phyloP scores from a whole-genome alignment of 2,113 vertebrate species.

The Varanus salvator region DNA sequence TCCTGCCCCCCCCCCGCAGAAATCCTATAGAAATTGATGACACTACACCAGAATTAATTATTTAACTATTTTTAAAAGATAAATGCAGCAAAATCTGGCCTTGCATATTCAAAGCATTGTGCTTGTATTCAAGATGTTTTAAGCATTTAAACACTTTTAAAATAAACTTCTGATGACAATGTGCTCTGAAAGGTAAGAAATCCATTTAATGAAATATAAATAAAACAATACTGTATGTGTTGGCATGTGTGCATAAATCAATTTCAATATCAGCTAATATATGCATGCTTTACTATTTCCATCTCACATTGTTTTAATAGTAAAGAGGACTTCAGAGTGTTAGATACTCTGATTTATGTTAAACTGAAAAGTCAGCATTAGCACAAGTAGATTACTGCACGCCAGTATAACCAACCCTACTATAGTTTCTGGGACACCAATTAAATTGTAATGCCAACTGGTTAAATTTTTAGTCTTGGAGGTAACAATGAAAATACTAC shows the following conservation, averaged over 20 bases:
- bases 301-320: background rate
- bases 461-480: background rate
- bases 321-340: background rate
- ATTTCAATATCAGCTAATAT: background rate
- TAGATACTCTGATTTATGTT: background rate
- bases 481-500: background rate
- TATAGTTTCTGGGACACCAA: background rate
- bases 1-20: background rate
- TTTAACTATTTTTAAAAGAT: background rate
- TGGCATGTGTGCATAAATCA: background rate
- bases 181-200: background rate
- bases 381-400: background rate
- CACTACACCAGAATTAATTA: background rate
- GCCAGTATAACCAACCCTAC: background rate
- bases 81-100: background rate
- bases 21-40: background rate
- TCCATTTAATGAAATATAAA: background rate
- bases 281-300: background rate
- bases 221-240: background rate
- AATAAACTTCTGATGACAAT: background rate
- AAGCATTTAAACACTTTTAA: background rate
- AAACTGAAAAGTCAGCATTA: background rate
- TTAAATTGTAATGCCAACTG: background rate
- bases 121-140: background rate
- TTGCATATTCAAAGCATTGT: background rate